Evolutionary conservation across 2,113 vertebrate genomes (phyloP).

Genomic region (Ibidorhyncha struthersii): DNA sequence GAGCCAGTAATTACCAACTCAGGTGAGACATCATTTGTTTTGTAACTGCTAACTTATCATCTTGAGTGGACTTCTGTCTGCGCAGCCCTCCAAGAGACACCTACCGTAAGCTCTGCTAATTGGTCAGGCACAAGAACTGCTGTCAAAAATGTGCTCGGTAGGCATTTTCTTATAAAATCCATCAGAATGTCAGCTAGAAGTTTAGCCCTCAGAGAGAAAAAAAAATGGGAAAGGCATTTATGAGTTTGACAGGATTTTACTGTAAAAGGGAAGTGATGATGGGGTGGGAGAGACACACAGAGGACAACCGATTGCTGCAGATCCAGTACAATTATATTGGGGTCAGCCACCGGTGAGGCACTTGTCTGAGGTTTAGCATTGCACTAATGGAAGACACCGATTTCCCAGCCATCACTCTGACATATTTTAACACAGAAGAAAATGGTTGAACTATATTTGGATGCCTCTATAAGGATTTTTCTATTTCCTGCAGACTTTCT

Average conservation of each 20-base stretch:
- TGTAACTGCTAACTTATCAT: not conserved
- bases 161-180: not conserved
- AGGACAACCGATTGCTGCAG: not conserved
- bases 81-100: not conserved
- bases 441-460: not conserved
- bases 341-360: not conserved
- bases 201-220: not conserved
- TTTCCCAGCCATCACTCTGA: not conserved
- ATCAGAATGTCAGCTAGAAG: not conserved
- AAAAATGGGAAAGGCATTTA: not conserved
- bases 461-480: not conserved
- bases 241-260: constrained; percentile 29
- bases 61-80: not conserved
- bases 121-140: not conserved
- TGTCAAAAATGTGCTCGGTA: not conserved
- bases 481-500: not conserved
- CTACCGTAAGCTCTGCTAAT: not conserved
- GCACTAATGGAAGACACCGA: constrained; percentile 14
- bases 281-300: not conserved
- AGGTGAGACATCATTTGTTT: not conserved
- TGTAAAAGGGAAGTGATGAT: not conserved
- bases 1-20: not conserved
- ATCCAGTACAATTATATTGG: not conserved
- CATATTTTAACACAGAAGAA: not conserved
- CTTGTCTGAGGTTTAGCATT: not conserved